These are phyloP conservation scores for Lithophane leautieri DNA, from an alignment of 2,888 invertebrate genomes.

Conservation along the genomic window DNA sequence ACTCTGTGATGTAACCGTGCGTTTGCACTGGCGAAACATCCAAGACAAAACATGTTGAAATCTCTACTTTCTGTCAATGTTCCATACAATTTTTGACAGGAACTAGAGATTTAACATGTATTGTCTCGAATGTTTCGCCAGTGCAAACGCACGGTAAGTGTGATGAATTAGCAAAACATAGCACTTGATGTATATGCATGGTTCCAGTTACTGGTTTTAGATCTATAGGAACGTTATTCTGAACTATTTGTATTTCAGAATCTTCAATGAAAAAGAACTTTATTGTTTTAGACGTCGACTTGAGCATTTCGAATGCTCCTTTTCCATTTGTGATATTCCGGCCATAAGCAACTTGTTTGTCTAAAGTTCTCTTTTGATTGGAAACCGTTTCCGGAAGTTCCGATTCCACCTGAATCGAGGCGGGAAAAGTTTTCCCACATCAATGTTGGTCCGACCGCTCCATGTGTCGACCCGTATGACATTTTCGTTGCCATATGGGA, in stretches of 20 bases:
- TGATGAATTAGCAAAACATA: slow-evolving; percentile 8
- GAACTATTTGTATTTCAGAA: background rate
- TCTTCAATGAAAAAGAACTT: slow-evolving; percentile 18
- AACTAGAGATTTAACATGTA: too few relatives aligned
- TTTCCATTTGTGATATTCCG: slow-evolving; percentile 4
- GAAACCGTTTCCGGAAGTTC: background rate
- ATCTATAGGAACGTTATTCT: background rate
- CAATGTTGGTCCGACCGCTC: too few relatives aligned
- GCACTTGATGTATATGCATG: slow-evolving; percentile 9
- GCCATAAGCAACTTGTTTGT: slow-evolving; percentile 14
- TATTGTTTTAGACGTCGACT: background rate
- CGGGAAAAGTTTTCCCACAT: slow-evolving; percentile 3
- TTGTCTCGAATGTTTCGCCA: too few relatives aligned
- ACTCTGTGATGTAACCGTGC: background rate
- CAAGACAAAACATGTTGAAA: too few relatives aligned
- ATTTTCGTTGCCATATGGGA: too few relatives aligned
- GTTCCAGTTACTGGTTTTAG: slow-evolving; percentile 5
- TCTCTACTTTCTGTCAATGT: too few relatives aligned
- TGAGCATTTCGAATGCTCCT: background rate
- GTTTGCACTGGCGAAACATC: too few relatives aligned
- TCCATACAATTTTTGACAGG: too few relatives aligned
- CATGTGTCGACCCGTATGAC: too few relatives aligned
- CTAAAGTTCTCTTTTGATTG: slow-evolving; percentile 4
- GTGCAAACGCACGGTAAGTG: too few relatives aligned
- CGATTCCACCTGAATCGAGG: slow-evolving; percentile 22